A percentile compares a stretch with the other conserved stretches of the same genome.
These are phyloP conservation scores for Malurus splendens DNA, from an alignment of 2,797 vertebrate species.

Conservation along the genomic window DNA sequence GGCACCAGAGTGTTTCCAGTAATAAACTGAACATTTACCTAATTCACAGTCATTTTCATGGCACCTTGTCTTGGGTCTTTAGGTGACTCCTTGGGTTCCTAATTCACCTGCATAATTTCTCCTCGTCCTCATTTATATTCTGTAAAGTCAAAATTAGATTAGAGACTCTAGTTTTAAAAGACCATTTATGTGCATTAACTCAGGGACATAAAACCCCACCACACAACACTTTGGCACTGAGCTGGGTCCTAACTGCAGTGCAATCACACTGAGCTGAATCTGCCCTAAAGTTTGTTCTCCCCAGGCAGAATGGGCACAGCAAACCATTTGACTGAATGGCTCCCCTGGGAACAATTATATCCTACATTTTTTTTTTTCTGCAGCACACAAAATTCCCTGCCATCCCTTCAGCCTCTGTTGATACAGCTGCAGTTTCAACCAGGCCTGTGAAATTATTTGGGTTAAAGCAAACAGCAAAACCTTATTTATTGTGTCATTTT, in stretches of 20 bases:
- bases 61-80: neutral
- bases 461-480: neutral
- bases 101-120: neutral
- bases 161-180: neutral
- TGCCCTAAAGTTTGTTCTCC: conserved; percentile 4
- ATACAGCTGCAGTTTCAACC: neutral
- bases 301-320: neutral
- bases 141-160: neutral
- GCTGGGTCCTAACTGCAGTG: neutral
- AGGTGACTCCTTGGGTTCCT: neutral
- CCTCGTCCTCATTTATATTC: neutral
- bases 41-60: neutral
- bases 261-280: neutral
- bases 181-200: neutral
- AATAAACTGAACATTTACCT: neutral
- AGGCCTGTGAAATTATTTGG: neutral
- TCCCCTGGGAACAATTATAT: neutral
- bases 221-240: neutral
- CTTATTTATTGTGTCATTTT: neutral
- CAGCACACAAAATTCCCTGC: neutral
- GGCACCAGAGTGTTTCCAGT: neutral
- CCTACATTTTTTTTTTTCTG: neutral
- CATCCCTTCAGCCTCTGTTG: neutral
- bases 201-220: neutral
- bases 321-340: neutral